Percentiles rank a stretch among this genome's conserved stretches.
phyloP scores from a whole-genome alignment of 2,113 vertebrate genomes.

The Vulpes lagopus region DNA sequence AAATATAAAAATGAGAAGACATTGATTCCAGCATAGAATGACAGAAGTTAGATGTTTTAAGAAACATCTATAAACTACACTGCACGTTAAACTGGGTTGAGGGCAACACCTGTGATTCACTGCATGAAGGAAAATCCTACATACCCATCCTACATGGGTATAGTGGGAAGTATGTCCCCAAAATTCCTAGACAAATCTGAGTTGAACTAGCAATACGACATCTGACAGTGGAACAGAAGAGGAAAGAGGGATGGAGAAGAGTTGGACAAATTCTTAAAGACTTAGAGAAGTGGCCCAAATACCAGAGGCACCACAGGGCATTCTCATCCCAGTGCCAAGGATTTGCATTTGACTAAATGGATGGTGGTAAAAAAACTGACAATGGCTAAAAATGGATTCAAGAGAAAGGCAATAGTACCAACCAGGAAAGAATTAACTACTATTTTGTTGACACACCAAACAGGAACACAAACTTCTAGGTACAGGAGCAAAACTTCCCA shows the following conservation, averaged over 20 bases:
- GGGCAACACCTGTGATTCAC: background rate
- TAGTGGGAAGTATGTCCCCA: background rate
- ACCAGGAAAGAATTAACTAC: background rate
- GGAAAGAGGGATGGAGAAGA: background rate
- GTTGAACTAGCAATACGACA: background rate
- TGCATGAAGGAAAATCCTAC: background rate
- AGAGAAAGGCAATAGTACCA: background rate
- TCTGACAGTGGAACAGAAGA: background rate
- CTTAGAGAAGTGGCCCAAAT: background rate
- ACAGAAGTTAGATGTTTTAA: background rate
- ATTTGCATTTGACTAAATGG: background rate
- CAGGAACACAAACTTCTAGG: background rate
- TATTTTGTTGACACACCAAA: background rate
- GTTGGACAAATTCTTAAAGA: background rate
- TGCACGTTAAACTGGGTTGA: background rate
- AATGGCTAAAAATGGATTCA: background rate
- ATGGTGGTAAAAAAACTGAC: background rate
- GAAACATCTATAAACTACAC: background rate
- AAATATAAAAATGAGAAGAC: background rate
- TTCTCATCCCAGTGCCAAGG: background rate
- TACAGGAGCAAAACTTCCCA: background rate
- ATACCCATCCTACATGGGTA: accelerated
- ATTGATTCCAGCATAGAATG: background rate
- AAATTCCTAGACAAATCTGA: accelerated
- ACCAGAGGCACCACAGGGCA: background rate